Percentiles rank a stretch among this genome's conserved stretches.
Conservation (phyloP, 2,888 invertebrate genomes). For the Apamea crenata region DNA sequence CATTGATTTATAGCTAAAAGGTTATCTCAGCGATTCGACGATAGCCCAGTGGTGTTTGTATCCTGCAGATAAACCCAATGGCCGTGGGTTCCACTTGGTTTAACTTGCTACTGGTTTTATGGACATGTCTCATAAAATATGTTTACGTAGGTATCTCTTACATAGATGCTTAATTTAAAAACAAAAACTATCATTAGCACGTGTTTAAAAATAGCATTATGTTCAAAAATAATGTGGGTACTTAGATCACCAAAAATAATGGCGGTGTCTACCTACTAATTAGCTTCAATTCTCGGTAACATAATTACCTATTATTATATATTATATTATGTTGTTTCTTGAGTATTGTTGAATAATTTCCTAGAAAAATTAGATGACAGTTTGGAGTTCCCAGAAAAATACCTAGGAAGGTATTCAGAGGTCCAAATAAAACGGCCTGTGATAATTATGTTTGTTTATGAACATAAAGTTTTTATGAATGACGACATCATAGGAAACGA, state of each 20-base stretch:
- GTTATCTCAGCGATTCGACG: conserved; percentile 42
- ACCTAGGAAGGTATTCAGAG: too few species aligned
- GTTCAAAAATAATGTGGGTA: background rate
- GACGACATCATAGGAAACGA: background rate
- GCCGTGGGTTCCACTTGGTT: background rate
- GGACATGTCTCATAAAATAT: background rate
- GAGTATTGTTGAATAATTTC: background rate
- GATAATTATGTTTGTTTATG: background rate
- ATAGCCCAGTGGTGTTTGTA: conserved; percentile 29
- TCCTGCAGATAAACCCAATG: conserved; percentile 19
- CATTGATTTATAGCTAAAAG: conserved; percentile 40
- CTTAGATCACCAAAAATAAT: background rate
- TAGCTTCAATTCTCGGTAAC: too few species aligned
- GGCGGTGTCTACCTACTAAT: background rate
- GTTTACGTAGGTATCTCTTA: background rate
- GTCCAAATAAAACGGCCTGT: background rate
- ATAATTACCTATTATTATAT: background rate
- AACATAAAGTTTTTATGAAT: background rate
- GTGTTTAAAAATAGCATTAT: too few species aligned
- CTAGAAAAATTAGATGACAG: background rate
- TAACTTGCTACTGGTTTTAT: conserved; percentile 10
- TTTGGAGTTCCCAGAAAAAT: background rate
- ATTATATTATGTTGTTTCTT: background rate
- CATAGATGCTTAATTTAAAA: background rate
- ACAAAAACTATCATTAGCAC: background rate